Evolutionary conservation across 2,888 invertebrate species (phyloP), one percentile per base, ranked within the genome.

Genomic region (Trypoxylon attenuatum): DNA sequence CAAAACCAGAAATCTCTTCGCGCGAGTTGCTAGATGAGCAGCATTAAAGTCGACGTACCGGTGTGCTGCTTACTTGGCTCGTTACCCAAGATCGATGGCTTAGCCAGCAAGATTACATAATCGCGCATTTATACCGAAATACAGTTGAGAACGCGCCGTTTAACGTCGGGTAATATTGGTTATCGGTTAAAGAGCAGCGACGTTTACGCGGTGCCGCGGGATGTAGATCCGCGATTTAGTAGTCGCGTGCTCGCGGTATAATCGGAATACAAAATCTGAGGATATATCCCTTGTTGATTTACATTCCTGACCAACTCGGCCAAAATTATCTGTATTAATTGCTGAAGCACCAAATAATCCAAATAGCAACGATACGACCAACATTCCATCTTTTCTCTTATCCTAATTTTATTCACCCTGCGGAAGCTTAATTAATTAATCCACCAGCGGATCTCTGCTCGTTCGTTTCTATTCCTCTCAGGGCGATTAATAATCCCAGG

Each of bases 311-410:
- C 43, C 61, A 51, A 55, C 8, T 2, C 10, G 2, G 15, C 21
- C 46, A 52, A 55, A 61, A 51, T 55, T 38, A 23, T 61, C 15
- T 13, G 33, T 61, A 65, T 56, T 65, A 65, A 65, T 65, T 61
- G 50, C 27, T 27, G 15, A 5, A 6, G 39, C 21, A 16, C 29
- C 53, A 39, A 54, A 42, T 23, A 47, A 54, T 54, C 49, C 45
- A 52, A 59, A 64, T 54, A 50, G 62, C 54, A 55, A 65, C 42
- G 51, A 47, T 38, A 50, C 39, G 22, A 25, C 27, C 2, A 18
- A 27, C 41, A 38, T 33, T 33, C 13, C 33, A 3, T 33, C 33
- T 33, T 10, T 15, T 10, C 13, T 33, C 13, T 33, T 46, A 29
- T 10, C 25, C 4, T 22, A 3, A 13, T 38, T 19, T 13, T 38